Evolutionary conservation across 1,140 invertebrate species (phyloP).

Genomic region (Leptopilina boulardi): DNA sequence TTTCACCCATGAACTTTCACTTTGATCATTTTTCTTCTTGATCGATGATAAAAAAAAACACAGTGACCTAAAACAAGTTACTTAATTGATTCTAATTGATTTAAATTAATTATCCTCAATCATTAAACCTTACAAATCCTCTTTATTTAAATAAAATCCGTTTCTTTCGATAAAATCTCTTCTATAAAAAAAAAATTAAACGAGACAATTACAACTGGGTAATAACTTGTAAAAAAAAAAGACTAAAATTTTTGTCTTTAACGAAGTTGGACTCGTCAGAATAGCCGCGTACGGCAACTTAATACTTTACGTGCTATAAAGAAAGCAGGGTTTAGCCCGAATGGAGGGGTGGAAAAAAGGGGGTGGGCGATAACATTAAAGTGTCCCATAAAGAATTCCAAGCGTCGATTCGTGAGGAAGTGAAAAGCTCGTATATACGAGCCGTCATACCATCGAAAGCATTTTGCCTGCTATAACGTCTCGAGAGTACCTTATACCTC

Average conservation of each 20-base stretch:
- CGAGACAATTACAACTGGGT: constrained; percentile 1
- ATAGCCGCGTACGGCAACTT: constrained; percentile 30
- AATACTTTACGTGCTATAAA: constrained; percentile 54
- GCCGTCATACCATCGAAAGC: constrained; percentile 45
- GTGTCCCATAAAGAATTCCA: constrained; percentile 54
- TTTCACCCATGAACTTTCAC: not conserved
- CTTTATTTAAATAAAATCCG: no score
- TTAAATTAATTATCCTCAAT: no score
- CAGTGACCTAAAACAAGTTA: not conserved
- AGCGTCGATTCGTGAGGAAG: constrained; percentile 53
- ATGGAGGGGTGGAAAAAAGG: constrained; percentile 31
- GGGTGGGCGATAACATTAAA: constrained; percentile 52
- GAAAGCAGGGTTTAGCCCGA: constrained; percentile 39
- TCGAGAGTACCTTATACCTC: constrained; percentile 46
- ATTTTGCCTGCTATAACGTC: constrained; percentile 49
- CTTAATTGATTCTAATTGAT: no score
- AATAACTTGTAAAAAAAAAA: constrained; percentile 37
- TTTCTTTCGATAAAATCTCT: not conserved
- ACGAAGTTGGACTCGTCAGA: constrained; percentile 20
- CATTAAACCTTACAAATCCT: no score
- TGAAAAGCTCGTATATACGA: constrained; percentile 43
- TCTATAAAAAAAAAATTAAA: constrained; percentile 8
- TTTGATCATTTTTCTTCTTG: not conserved
- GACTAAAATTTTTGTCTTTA: not conserved
- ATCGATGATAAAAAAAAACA: not conserved